phyloP scores from a whole-genome alignment of 2,888 invertebrate genomes.

The Dione vanillae region DNA sequence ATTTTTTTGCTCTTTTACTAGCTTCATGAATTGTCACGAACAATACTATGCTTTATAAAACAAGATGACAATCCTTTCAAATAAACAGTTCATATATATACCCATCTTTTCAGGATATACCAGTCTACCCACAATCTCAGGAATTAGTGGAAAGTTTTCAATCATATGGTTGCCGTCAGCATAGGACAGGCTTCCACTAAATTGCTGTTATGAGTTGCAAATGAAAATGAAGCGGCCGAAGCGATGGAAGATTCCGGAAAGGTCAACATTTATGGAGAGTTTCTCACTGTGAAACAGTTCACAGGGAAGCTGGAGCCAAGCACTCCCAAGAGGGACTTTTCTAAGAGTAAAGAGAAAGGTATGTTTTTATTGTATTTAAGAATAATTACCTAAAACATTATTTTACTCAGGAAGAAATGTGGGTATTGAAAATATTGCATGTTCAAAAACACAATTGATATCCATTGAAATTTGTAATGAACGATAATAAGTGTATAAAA shows the following conservation, averaged over 20 bases:
- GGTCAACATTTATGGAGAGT: conserved; percentile 64
- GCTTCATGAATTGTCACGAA: too few species aligned
- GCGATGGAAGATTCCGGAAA: conserved; percentile 53
- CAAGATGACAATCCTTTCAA: too few species aligned
- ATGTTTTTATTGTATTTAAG: conserved; percentile 14
- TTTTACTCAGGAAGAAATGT: too few species aligned
- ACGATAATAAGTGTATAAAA: too few species aligned
- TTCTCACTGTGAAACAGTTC: conserved; percentile 55
- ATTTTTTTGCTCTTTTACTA: too few species aligned
- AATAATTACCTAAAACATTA: too few species aligned
- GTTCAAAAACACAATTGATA: too few species aligned
- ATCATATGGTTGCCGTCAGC: conserved; percentile 55
- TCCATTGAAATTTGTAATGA: too few species aligned
- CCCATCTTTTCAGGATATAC: conserved; percentile 61
- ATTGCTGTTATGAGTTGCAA: conserved; percentile 54
- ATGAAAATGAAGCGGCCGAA: conserved; percentile 49
- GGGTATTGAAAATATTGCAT: too few species aligned
- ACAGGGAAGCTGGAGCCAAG: conserved; percentile 31
- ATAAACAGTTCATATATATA: too few species aligned
- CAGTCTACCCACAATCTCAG: conserved; percentile 60
- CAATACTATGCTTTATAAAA: too few species aligned
- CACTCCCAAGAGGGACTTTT: conserved; percentile 52
- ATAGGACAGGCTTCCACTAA: conserved; percentile 55
- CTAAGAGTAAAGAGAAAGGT: conserved; percentile 58
- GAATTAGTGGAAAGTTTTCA: conserved; percentile 62